These are phyloP conservation scores for Drosophila saltans DNA, from an alignment of 1,140 invertebrate genomes.

Conservation along the genomic window DNA sequence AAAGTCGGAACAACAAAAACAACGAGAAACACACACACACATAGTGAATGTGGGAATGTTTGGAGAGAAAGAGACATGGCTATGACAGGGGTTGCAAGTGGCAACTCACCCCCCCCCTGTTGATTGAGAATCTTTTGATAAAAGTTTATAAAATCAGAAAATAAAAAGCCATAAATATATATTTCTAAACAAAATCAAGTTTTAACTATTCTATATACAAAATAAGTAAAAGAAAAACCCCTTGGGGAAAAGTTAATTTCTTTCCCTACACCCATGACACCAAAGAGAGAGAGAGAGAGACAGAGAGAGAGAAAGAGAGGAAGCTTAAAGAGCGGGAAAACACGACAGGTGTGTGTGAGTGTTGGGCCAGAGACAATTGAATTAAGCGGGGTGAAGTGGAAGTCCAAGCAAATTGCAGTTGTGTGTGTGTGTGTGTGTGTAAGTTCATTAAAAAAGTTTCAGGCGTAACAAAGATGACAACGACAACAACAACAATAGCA, in stretches of 20 bases:
- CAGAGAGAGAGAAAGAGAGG: background rate
- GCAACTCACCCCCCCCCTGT: no score
- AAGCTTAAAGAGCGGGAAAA: background rate
- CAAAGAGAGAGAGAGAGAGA: background rate
- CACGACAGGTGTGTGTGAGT: constrained; percentile 33
- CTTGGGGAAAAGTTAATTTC: background rate
- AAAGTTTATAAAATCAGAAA: no score
- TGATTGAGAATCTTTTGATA: no score
- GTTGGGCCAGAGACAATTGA: constrained; percentile 43
- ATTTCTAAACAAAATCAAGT: background rate
- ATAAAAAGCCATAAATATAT: no score
- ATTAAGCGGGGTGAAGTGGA: constrained; percentile 20
- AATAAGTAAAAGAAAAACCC: background rate
- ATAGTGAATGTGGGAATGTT: background rate
- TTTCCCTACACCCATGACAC: background rate
- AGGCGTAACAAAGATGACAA: constrained; percentile 47
- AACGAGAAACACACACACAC: no score
- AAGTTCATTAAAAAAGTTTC: constrained; percentile 56
- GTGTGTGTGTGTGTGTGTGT: background rate
- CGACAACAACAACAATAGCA: constrained; percentile 21
- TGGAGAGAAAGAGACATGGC: background rate
- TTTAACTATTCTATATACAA: no score
- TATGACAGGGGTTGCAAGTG: no score
- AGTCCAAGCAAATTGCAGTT: background rate
- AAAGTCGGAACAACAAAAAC: constrained; percentile 20